These are phyloP conservation scores for Bombycilla garrulus DNA, from an alignment of 2,113 vertebrate genomes.

Conservation along the genomic window DNA sequence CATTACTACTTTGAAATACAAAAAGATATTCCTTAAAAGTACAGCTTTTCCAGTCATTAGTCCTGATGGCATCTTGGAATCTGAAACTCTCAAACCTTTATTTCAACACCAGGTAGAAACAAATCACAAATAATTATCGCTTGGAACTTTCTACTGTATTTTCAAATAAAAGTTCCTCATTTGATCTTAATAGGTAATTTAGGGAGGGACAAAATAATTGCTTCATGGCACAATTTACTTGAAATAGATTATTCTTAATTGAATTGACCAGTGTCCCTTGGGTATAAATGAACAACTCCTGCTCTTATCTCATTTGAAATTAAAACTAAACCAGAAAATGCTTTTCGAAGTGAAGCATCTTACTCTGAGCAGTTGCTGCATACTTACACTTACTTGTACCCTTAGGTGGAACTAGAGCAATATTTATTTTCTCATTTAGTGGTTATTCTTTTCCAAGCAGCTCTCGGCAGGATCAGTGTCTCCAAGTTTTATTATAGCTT, in stretches of 20 bases:
- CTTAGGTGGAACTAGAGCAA: neutral
- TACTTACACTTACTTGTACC: neutral
- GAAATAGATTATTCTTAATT: neutral
- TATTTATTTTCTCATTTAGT: conserved; percentile 25
- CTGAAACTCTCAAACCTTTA: neutral
- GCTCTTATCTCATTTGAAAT: neutral
- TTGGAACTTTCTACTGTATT: neutral
- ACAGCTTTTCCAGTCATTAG: neutral
- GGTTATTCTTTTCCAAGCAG: neutral
- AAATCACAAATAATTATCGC: neutral
- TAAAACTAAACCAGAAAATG: neutral
- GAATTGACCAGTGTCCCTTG: neutral
- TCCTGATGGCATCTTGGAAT: neutral
- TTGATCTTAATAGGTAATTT: neutral
- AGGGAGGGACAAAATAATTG: neutral
- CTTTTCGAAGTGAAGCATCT: neutral
- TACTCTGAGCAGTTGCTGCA: neutral
- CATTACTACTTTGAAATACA: neutral
- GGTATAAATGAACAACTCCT: neutral
- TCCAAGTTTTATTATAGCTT: neutral
- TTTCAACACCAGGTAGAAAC: neutral
- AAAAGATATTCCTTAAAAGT: neutral
- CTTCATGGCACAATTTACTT: neutral
- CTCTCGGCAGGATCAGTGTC: neutral
- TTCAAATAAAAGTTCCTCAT: neutral